phyloP scores from a whole-genome alignment of 2,797 vertebrate genomes.

The Nyctibius grandis region DNA sequence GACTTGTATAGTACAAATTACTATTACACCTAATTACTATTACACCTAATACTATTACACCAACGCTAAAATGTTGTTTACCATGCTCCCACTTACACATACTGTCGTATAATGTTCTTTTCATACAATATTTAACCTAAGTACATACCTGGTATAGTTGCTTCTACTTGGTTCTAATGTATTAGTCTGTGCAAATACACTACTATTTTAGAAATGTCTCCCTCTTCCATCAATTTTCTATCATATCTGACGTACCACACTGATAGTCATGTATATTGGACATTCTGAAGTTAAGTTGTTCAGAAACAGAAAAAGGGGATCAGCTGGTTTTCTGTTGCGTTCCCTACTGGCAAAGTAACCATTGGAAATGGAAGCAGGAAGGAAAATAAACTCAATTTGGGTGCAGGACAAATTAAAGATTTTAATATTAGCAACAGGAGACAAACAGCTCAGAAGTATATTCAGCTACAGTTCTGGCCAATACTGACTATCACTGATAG shows the following conservation, averaged over 20 bases:
- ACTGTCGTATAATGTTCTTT: neutral
- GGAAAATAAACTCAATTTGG: neutral
- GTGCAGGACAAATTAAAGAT: neutral
- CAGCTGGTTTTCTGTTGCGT: neutral
- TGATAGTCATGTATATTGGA: fast-evolving
- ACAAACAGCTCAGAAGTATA: neutral
- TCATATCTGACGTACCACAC: neutral
- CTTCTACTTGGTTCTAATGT: neutral
- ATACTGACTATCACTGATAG: neutral
- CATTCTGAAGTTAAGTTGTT: neutral
- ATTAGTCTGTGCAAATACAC: neutral
- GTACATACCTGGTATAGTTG: neutral
- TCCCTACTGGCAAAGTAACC: neutral
- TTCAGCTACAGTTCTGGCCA: neutral
- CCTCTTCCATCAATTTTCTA: neutral
- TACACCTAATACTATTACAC: too few species aligned
- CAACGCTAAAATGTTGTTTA: neutral
- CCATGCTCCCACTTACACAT: neutral
- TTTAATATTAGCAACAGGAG: neutral
- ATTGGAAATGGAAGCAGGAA: neutral
- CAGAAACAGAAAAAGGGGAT: neutral
- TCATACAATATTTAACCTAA: neutral
- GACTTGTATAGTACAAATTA: neutral
- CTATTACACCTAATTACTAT: neutral
- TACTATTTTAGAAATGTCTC: neutral